These are phyloP conservation scores for Naja naja DNA, from an alignment of 2,113 vertebrate genomes.

Conservation along the genomic window DNA sequence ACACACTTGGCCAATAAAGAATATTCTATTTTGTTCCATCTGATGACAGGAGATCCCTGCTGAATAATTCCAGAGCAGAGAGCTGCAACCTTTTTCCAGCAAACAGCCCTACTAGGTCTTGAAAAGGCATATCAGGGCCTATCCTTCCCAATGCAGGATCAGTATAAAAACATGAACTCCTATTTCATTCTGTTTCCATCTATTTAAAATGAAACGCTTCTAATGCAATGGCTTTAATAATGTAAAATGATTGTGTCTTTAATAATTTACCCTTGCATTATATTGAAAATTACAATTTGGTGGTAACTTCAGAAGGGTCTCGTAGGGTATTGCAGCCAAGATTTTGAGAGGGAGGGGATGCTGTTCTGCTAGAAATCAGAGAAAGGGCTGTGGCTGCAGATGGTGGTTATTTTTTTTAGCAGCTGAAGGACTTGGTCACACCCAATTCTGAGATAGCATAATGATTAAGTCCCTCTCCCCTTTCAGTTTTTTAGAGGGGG, in stretches of 20 bases:
- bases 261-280: neutral
- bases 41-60: neutral
- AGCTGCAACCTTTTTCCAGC: neutral
- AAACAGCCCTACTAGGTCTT: neutral
- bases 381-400: no score
- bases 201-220: neutral
- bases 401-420: neutral
- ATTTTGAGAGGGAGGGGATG: neutral
- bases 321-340: neutral
- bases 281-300: neutral
- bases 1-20: no score
- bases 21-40: no score
- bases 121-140: neutral
- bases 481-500: neutral
- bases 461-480: neutral
- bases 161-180: neutral
- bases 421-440: neutral
- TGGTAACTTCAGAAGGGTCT: neutral
- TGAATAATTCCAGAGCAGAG: neutral
- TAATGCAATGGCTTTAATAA: neutral
- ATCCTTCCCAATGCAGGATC: neutral
- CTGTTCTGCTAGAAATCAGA: neutral
- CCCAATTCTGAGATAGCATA: no score
- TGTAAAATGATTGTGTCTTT: neutral
- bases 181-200: neutral